Evolutionary conservation across 2,888 invertebrate species (phyloP), one percentile per base, ranked within the genome.

Genomic region (Gortyna flavago): DNA sequence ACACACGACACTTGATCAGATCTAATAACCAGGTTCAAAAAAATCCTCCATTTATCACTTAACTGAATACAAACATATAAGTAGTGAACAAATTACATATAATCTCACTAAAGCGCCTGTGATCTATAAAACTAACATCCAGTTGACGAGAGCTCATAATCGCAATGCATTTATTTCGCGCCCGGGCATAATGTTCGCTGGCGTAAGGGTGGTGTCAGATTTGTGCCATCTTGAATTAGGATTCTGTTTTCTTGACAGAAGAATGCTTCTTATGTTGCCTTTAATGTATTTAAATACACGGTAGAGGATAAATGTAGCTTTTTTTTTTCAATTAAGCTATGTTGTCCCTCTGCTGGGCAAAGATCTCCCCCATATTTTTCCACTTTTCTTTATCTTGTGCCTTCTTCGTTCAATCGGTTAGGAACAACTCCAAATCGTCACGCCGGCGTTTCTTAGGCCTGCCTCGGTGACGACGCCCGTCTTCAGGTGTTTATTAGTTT

Each of bases 101-200:
- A 81, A 84, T 84, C 79, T 77, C 62, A 57, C 71, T 29, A 48
- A 41, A 85, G 79, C 57, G 80, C 81, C 70, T 35, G 79, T 75
- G 70, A 87, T 84, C 77, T 80, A 86, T 75, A 80, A 86, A 87
- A 86, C 85, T 87, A 86, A 25, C 68, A 67, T 84, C 59, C 69
- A 73, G 71, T 77, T 85, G 84, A 87, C 72, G 86, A 85, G 81
- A 61, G 73, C 67, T 84, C 77, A 85, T 89, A 88, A 87, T 88
- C 74, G 84, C 86, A 78, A 86, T 86, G 85, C 86, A 85, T 90
- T 89, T 89, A 87, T 86, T 84, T 83, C 82, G n/a, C 77, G 72
- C 67, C 68, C 77, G 77, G 81, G 80, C 75, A 83, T 85, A 80
- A 79, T 75, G 77, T 79, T 72, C 62, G 59, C 61, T 35, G 66